Percentiles rank a stretch among this genome's conserved stretches.
These are phyloP conservation scores for Drosophila austrosaltans DNA, from an alignment of 2,888 invertebrate genomes.

Conservation along the genomic window DNA sequence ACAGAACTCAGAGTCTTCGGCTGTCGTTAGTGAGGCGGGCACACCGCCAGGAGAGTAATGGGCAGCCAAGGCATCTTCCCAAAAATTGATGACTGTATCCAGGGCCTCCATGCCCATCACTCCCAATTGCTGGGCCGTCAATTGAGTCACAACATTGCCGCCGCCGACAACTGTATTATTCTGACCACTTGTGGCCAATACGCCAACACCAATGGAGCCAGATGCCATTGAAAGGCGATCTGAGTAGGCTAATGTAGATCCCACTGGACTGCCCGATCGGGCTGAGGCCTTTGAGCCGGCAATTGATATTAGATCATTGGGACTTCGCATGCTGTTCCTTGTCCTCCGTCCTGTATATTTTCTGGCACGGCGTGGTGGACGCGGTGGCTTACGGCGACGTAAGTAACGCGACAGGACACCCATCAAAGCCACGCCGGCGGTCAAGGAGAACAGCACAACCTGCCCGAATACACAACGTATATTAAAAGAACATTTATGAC, in stretches of 20 bases:
- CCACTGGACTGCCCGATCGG: conserved; percentile 86
- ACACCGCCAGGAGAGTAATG: conserved; percentile 86
- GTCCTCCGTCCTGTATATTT: conserved; percentile 85
- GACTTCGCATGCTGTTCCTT: conserved; percentile 87
- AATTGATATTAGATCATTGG: conserved; percentile 88
- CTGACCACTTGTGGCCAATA: conserved; percentile 56
- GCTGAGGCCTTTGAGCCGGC: conserved; percentile 87
- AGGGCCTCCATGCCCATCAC: conserved; percentile 97
- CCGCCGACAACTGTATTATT: conserved; percentile 28
- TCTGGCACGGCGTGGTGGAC: conserved; percentile 86
- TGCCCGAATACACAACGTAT: conserved; percentile 34
- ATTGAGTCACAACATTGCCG: conserved; percentile 83
- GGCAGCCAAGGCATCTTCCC: conserved; percentile 96
- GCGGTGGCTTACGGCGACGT: conserved; percentile 88
- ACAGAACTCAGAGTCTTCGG: conserved; percentile 93
- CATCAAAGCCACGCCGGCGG: conserved; percentile 90
- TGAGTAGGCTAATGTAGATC: conserved; percentile 86
- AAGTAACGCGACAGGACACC: conserved; percentile 92
- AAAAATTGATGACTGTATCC: conserved; percentile 95
- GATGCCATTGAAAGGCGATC: conserved; percentile 89
- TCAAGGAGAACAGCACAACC: conserved; percentile 84
- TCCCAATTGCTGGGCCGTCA: conserved; percentile 94
- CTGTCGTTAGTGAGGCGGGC: conserved; percentile 88
- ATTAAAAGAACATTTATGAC: background rate
- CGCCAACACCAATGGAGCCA: conserved; percentile 86